Percentiles rank a stretch among this genome's conserved stretches.
These are phyloP conservation scores for Anseranas semipalmata DNA, from an alignment of 2,113 vertebrate genomes.

Conservation along the genomic window DNA sequence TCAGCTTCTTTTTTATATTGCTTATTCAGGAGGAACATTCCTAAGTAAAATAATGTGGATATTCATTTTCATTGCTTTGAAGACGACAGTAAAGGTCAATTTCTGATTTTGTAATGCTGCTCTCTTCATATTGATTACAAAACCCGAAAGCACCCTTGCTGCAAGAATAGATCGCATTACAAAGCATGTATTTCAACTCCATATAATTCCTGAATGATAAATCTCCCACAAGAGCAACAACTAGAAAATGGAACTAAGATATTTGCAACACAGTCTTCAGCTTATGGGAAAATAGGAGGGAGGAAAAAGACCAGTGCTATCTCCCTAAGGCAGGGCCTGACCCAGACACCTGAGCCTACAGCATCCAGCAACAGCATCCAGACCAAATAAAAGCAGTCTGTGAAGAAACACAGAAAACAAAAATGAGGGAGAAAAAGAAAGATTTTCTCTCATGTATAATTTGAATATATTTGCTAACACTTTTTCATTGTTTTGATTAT, in stretches of 20 bases:
- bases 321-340: background rate
- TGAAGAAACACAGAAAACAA: background rate
- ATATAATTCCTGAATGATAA: background rate
- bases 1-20: background rate
- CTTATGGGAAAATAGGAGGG: background rate
- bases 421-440: background rate
- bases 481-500: background rate
- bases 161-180: background rate
- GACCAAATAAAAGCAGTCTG: background rate
- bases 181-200: background rate
- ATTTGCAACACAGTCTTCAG: background rate
- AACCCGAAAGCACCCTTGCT: background rate
- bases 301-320: background rate
- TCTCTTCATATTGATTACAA: background rate
- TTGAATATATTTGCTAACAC: background rate
- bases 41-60: slow-evolving; percentile 8
- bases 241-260: background rate
- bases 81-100: slow-evolving; percentile 29
- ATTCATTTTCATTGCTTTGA: slow-evolving; percentile 43
- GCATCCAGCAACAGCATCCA: background rate
- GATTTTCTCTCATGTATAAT: background rate
- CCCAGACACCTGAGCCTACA: background rate
- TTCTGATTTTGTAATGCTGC: slow-evolving; percentile 35
- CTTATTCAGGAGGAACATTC: background rate
- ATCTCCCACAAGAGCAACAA: background rate